Evolutionary conservation across 2,888 invertebrate species (phyloP).

Genomic region (Steinernema scapterisci): DNA sequence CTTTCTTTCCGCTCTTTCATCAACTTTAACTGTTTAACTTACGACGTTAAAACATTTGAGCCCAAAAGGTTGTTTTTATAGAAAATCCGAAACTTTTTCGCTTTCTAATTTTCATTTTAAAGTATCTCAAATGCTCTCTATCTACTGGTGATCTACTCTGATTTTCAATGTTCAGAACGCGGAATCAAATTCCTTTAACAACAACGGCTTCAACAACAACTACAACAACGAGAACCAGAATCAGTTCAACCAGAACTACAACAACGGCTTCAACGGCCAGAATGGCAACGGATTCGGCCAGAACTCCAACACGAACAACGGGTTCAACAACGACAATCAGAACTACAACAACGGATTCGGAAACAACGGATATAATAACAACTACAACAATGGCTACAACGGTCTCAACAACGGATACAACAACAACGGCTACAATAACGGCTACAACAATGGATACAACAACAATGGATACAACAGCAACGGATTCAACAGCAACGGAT

Average conservation of each 20-base stretch:
- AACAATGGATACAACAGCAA: slow-evolving; percentile 1
- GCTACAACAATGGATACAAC: background rate
- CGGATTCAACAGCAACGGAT: slow-evolving; percentile 1
- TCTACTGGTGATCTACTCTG: too few species aligned
- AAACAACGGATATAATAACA: background rate
- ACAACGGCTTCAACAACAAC: slow-evolving; percentile 10
- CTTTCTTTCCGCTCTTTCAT: too few species aligned
- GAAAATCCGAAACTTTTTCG: too few species aligned
- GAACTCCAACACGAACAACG: slow-evolving; percentile 4
- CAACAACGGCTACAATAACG: background rate
- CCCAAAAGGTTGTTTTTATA: too few species aligned
- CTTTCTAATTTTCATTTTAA: too few species aligned
- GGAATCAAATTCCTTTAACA: background rate
- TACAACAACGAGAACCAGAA: background rate
- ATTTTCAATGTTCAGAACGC: too few species aligned
- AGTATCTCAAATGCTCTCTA: too few species aligned
- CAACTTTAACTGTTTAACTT: too few species aligned
- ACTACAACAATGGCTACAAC: slow-evolving; percentile 17
- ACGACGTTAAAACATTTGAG: too few species aligned
- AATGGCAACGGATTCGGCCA: background rate
- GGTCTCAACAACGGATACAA: background rate
- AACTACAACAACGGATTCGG: background rate
- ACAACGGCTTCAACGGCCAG: slow-evolving; percentile 3
- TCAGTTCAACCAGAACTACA: background rate
- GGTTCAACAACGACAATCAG: background rate